phyloP scores from a whole-genome alignment of 1,140 invertebrate species.

The Drosophila leontia region DNA sequence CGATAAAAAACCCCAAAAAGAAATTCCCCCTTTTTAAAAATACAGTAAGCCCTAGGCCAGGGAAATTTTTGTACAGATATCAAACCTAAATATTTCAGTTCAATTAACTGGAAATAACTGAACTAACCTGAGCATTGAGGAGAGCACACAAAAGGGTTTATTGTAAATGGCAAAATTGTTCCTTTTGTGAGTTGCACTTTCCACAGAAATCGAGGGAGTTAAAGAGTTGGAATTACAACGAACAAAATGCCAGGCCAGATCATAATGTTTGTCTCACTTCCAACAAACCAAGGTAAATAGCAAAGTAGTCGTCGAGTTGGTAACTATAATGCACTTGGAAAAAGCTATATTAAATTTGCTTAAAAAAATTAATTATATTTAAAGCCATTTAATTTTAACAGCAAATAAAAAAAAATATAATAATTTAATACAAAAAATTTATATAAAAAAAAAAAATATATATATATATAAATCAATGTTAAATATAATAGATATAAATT shows the following conservation, averaged over 20 bases:
- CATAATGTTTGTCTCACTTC: conserved; percentile 20
- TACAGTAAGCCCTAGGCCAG: background rate
- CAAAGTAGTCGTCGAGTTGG: conserved; percentile 3
- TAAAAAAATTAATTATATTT: too few relatives aligned
- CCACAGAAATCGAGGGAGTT: background rate
- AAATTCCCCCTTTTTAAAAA: conserved; percentile 9
- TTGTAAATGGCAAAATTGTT: conserved; percentile 2
- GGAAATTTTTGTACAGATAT: background rate
- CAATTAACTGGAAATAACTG: conserved; percentile 10
- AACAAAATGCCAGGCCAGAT: conserved; percentile 23
- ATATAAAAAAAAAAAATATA: too few relatives aligned
- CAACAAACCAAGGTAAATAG: conserved; percentile 13
- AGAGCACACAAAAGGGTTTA: background rate
- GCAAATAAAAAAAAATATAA: too few relatives aligned
- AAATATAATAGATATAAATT: too few relatives aligned
- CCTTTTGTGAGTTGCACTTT: background rate
- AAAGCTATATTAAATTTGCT: background rate
- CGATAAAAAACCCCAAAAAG: conserved; percentile 25
- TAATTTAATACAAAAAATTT: too few relatives aligned
- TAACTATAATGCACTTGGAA: background rate
- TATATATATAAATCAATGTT: too few relatives aligned
- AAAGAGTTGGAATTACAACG: conserved; percentile 6
- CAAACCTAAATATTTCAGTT: conserved; percentile 2
- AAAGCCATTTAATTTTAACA: too few relatives aligned
- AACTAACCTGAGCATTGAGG: background rate